Conservation (phyloP, 2,113 vertebrate species). For the Odocoileus hemionus region DNA sequence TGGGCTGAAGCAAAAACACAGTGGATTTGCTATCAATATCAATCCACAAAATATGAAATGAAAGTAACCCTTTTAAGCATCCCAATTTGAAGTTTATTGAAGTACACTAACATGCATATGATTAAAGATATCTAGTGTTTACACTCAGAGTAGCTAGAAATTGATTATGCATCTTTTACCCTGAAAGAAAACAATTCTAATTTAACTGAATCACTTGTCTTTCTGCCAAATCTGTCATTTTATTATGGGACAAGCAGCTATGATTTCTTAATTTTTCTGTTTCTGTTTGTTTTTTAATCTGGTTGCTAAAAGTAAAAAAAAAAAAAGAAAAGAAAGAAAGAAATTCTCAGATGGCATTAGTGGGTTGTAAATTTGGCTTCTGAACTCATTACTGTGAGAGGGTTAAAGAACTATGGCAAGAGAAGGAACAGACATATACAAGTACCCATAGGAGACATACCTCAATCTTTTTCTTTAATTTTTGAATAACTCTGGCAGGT, state of each 20-base stretch:
- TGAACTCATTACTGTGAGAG: neutral
- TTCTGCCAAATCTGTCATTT: slow-evolving; percentile 20
- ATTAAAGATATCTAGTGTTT: slow-evolving; percentile 35
- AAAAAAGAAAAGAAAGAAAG: neutral
- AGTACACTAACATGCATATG: neutral
- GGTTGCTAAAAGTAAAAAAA: neutral
- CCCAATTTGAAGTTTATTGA: slow-evolving; percentile 45
- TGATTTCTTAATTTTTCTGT: neutral
- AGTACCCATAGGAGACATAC: neutral
- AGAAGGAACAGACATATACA: neutral
- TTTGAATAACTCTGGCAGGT: neutral
- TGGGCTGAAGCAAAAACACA: slow-evolving; percentile 43
- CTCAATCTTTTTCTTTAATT: neutral
- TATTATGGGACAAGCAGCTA: neutral
- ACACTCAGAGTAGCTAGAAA: neutral
- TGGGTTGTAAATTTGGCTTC: neutral
- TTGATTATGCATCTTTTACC: slow-evolving; percentile 34
- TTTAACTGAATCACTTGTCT: neutral
- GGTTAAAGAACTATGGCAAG: neutral
- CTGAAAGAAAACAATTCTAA: slow-evolving; percentile 43
- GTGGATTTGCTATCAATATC: slow-evolving; percentile 37
- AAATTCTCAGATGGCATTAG: neutral
- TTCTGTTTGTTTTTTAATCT: neutral
- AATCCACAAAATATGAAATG: slow-evolving; percentile 49
- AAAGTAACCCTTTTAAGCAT: neutral